phyloP scores from a whole-genome alignment of 2,888 invertebrate species.

The Glaucopsyche alexis region DNA sequence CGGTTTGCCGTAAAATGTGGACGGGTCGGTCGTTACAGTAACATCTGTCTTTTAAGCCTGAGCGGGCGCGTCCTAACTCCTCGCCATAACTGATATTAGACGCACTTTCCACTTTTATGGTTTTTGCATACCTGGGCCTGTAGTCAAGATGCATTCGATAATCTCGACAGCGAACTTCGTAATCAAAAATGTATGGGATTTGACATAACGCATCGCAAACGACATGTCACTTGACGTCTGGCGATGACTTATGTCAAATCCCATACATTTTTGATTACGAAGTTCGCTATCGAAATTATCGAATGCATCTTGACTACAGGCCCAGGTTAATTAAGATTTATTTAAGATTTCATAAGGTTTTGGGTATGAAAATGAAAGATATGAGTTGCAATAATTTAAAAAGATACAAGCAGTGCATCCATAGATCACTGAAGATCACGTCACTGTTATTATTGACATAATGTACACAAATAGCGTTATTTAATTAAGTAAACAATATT shows the following conservation, averaged over 20 bases:
- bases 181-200: no score
- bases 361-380: no score
- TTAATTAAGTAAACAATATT: conserved; percentile 26
- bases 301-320: no score
- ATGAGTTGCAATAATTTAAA: not conserved
- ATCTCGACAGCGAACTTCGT: no score
- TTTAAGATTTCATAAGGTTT: no score
- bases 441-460: not conserved
- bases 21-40: conserved; percentile 54
- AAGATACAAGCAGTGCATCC: not conserved
- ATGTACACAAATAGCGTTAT: not conserved
- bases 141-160: no score
- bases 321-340: no score
- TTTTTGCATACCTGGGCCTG: not conserved
- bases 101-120: not conserved
- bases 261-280: no score
- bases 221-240: no score
- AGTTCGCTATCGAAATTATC: no score
- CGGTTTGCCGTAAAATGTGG: conserved; percentile 58
- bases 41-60: conserved; percentile 32
- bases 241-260: no score
- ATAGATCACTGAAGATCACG: not conserved
- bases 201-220: no score
- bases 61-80: not conserved
- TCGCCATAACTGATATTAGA: not conserved